These are phyloP conservation scores for Zenarchopterus dispar DNA, from an alignment of 2,797 vertebrate species.

Conservation along the genomic window DNA sequence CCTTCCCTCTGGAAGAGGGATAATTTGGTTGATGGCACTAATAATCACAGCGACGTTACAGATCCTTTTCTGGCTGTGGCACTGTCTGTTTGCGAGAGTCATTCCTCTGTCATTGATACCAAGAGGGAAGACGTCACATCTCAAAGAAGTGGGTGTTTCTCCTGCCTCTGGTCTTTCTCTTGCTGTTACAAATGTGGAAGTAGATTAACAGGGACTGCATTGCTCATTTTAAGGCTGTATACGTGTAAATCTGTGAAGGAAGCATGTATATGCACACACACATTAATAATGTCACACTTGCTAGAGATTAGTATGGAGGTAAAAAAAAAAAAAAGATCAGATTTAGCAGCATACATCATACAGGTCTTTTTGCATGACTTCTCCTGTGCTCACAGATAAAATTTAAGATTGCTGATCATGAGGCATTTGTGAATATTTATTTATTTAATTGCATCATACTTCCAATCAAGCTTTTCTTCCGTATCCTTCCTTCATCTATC, in stretches of 20 bases:
- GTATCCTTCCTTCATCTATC: conserved; percentile 39
- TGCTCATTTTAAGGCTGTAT: conserved; percentile 29
- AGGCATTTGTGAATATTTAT: conserved; percentile 7
- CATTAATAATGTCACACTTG: background rate
- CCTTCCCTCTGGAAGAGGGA: conserved; percentile 67
- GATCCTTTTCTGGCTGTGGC: conserved; percentile 59
- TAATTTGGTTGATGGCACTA: conserved; percentile 80
- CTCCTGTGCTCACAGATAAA: conserved; percentile 1
- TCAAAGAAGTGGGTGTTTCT: conserved; percentile 88
- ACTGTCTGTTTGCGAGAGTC: conserved; percentile 46
- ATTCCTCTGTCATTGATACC: conserved; percentile 67
- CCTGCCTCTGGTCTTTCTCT: conserved; percentile 83
- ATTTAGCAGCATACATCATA: conserved; percentile 17
- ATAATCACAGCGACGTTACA: conserved; percentile 79
- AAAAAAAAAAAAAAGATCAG: conserved; percentile 16
- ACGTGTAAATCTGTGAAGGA: conserved; percentile 25
- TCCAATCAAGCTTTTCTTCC: conserved; percentile 44
- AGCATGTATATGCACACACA: conserved; percentile 8
- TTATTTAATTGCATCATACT: conserved; percentile 16
- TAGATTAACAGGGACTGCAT: conserved; percentile 28
- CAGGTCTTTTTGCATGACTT: conserved; percentile 7
- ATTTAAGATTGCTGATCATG: conserved; percentile 9
- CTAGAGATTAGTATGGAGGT: conserved; percentile 8
- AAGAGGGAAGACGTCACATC: conserved; percentile 61
- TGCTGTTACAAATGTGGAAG: conserved; percentile 74